These are phyloP conservation scores for Hippocampus comes DNA, from an alignment of 2,113 vertebrate genomes.

Conservation along the genomic window DNA sequence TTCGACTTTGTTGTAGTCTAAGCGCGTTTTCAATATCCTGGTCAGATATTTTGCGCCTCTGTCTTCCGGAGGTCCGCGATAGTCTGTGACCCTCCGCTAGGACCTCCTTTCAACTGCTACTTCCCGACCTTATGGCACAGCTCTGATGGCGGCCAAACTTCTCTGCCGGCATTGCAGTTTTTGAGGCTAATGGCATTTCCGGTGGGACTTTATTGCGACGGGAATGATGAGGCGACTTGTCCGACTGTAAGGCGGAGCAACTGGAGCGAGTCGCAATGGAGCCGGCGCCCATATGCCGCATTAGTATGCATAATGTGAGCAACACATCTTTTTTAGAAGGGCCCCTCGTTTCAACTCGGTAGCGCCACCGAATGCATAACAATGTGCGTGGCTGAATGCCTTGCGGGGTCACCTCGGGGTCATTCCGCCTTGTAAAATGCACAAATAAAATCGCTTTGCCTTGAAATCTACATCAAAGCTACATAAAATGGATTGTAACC, in stretches of 20 bases:
- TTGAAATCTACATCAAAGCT: background rate
- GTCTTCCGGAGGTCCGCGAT: background rate
- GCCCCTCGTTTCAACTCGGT: slow-evolving; percentile 20
- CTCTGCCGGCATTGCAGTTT: slow-evolving; percentile 28
- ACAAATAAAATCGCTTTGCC: slow-evolving; percentile 27
- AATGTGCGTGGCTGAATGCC: slow-evolving; percentile 20
- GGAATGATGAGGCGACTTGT: slow-evolving; percentile 29
- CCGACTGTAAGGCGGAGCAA: slow-evolving; percentile 34
- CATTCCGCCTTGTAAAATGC: background rate
- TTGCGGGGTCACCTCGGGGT: slow-evolving; percentile 33
- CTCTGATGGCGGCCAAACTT: background rate
- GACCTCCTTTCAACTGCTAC: slow-evolving; percentile 12
- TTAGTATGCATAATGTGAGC: slow-evolving; percentile 50
- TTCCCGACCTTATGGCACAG: slow-evolving; percentile 30
- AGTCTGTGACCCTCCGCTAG: background rate
- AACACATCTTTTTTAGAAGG: slow-evolving; percentile 21
- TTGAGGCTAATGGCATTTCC: slow-evolving; percentile 30
- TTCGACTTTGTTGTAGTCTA: slow-evolving; percentile 11
- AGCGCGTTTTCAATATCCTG: slow-evolving; percentile 7
- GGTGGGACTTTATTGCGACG: slow-evolving; percentile 24
- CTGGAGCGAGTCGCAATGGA: slow-evolving; percentile 28
- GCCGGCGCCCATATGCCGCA: slow-evolving; percentile 26
- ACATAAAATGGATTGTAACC: background rate
- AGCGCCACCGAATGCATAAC: slow-evolving; percentile 26
- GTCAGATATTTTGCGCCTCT: slow-evolving; percentile 4